A percentile compares a stretch with the other conserved stretches of the same genome.
Evolutionary conservation across 23 tunicate species (phyloP).

Genomic region (Phallusia fumigata): DNA sequence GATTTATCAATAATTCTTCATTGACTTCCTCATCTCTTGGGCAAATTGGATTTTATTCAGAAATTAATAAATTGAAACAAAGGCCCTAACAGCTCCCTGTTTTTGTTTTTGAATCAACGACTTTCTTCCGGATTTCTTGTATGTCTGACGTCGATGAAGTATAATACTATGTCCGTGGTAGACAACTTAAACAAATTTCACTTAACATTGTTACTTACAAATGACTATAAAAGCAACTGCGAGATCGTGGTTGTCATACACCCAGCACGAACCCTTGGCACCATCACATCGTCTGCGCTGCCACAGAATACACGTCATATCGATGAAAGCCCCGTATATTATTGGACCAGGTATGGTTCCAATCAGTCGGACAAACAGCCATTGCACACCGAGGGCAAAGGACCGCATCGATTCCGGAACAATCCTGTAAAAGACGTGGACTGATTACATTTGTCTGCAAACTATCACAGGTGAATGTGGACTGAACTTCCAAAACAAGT

Average conservation of each 20-base stretch:
- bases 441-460: too few species aligned
- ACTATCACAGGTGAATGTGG: too few species aligned
- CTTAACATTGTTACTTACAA: slow-evolving; percentile 30
- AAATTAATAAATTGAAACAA: too few species aligned
- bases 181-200: background rate
- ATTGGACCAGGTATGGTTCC: slow-evolving; percentile 93
- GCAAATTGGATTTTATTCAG: too few species aligned
- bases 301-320: slow-evolving; percentile 70
- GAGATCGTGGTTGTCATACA: slow-evolving; percentile 54
- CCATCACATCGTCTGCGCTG: slow-evolving; percentile 56
- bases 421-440: slow-evolving; percentile 45
- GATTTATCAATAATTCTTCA: too few species aligned
- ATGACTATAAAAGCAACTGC: slow-evolving; percentile 44
- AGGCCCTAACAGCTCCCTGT: too few species aligned
- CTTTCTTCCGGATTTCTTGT: too few species aligned
- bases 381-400: slow-evolving; percentile 73
- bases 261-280: slow-evolving; percentile 69
- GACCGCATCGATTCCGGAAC: slow-evolving; percentile 79
- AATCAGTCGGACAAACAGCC: slow-evolving; percentile 69
- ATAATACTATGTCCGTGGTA: too few species aligned
- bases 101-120: too few species aligned
- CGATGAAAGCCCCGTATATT: slow-evolving; percentile 68
- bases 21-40: too few species aligned
- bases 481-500: too few species aligned
- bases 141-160: too few species aligned